Conservation (phyloP, 2,113 vertebrate species). For the Larimichthys crocea region DNA sequence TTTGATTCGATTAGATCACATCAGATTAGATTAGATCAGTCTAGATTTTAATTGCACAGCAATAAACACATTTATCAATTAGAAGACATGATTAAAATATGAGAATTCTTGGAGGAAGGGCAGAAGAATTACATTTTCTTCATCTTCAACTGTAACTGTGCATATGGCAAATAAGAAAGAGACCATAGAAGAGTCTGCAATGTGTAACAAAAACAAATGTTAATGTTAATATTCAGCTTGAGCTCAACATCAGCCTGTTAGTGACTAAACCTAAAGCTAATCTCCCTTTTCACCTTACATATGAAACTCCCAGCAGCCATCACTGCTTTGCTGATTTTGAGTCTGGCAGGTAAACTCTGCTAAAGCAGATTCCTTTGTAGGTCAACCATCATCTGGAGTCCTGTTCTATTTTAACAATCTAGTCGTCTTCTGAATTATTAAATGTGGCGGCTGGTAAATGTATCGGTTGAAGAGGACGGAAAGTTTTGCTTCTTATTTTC, state of each 20-base stretch:
- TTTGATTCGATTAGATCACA: not conserved
- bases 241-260: not conserved
- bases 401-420: slow-evolving; percentile 64
- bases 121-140: too few relatives aligned
- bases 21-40: slow-evolving; percentile 1
- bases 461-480: slow-evolving; percentile 21
- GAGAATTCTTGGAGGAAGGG: too few relatives aligned
- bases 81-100: not conserved
- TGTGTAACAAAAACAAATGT: not conserved
- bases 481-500: not conserved
- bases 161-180: not conserved
- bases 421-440: slow-evolving; percentile 59
- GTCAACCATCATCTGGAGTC: slow-evolving; percentile 56
- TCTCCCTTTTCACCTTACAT: not conserved
- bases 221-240: too few relatives aligned
- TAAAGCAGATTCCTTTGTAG: slow-evolving; percentile 43
- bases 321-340: not conserved
- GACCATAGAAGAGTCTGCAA: not conserved
- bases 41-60: too few relatives aligned
- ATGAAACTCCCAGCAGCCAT: not conserved
- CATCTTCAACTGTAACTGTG: too few relatives aligned
- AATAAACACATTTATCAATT: too few relatives aligned
- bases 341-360: slow-evolving; percentile 33
- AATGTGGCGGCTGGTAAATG: slow-evolving; percentile 19
- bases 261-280: not conserved